These are phyloP conservation scores for Diachasma alloeum DNA, from an alignment of 1,140 invertebrate genomes.

Conservation along the genomic window DNA sequence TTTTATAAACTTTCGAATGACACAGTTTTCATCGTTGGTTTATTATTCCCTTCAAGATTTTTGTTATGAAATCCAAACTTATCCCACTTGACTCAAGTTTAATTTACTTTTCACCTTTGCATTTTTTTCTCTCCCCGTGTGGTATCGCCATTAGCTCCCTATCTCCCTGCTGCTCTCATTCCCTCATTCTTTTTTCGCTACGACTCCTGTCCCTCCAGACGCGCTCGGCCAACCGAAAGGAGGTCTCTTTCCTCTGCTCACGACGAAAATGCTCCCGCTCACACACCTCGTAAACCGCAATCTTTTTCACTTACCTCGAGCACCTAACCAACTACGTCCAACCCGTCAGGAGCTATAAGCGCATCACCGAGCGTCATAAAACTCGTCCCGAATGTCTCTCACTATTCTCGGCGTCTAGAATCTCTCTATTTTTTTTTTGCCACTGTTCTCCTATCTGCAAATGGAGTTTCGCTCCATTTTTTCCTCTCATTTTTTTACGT, in stretches of 20 bases:
- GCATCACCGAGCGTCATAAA: constrained; percentile 8
- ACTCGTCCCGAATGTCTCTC: not conserved
- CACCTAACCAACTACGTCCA: constrained; percentile 17
- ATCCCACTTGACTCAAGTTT: not conserved
- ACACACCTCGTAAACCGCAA: constrained; percentile 34
- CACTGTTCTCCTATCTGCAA: constrained; percentile 15
- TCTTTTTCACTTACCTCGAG: constrained; percentile 33
- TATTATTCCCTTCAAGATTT: not conserved
- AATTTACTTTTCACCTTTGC: not conserved
- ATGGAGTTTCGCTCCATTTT: constrained; percentile 21
- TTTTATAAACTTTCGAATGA: not conserved
- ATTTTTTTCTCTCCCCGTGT: not conserved
- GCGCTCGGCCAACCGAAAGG: constrained; percentile 2
- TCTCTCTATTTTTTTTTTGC: not conserved
- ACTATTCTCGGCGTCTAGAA: not conserved
- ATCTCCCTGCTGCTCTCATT: not conserved
- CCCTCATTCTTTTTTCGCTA: not conserved
- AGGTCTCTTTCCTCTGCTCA: not conserved
- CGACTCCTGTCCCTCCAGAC: not conserved
- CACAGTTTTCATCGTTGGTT: not conserved
- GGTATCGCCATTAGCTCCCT: not conserved
- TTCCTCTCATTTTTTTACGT: constrained; percentile 13
- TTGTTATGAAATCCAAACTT: not conserved
- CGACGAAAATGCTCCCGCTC: not conserved
- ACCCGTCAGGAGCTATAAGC: not conserved